Base-by-base conservation (phyloP, 2,888 invertebrate species). In the Xestoiulus laeticollis region DNA sequence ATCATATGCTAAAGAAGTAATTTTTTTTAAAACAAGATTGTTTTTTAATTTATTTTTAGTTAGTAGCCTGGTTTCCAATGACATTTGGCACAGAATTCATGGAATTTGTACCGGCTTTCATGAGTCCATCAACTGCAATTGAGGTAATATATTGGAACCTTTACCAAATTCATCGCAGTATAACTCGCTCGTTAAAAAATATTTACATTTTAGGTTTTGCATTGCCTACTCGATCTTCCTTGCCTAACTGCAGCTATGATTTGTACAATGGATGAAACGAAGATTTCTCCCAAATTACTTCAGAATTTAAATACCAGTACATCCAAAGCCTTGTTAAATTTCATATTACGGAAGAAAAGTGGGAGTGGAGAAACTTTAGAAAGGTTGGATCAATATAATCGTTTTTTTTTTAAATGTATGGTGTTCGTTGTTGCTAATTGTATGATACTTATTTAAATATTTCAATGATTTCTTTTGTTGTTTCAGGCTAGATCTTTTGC, bases 51-150 rank as follows among this genome's bases (percentile, higher is more conserved):
- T 48, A 26, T 48, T 22, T 4, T 22, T 19, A 87, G 87, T 33
- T 87, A 19, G n/a, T 82, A 38, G 87, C 87, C 83, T 87, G 87
- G 87, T 82, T 38, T 26, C 87, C 87, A 12, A 82, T 82, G 14
- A 87, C 82, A 33, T 87, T 87, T 87, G 83, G 6, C 4, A 30
- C 53, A 12, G 87, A 87, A 16, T 87, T 87, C 82, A 33, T 32
- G 22, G 83, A 43, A 14, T 30, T 87, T 19, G n/a, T 87, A 19
- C 43, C 87, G 12, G 26, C n/a, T 10, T 87, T 87, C 44, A 38
- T 87, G 43, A 33, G 33, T 78, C 33, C 48, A 14, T 26, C 33
- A 32, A 83, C 87, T 32, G 48, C 87, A 6, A n/a, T 87, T 12
- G 87, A 87, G 68, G 87, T 87, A 43, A 10, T 19, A 14, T 38